Percentiles rank a stretch among this genome's conserved stretches.
These are phyloP conservation scores for Gavia stellata DNA, from an alignment of 2,113 vertebrate species.

Conservation along the genomic window DNA sequence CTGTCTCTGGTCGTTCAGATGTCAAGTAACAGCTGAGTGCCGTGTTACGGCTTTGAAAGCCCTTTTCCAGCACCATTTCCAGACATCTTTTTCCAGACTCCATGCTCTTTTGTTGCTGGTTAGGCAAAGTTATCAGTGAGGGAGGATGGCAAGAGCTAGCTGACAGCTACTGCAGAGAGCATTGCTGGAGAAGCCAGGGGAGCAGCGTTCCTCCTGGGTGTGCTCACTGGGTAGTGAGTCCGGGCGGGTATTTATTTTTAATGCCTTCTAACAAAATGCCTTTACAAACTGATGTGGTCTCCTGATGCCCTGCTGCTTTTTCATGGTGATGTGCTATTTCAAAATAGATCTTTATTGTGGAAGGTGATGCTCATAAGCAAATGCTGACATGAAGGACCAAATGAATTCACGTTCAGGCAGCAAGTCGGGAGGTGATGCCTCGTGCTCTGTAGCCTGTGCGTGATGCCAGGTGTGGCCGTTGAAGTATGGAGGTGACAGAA, in stretches of 20 bases:
- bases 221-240: background rate
- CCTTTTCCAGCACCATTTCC: background rate
- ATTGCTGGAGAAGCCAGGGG: background rate
- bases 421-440: background rate
- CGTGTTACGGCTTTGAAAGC: background rate
- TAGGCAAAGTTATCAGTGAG: background rate
- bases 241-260: background rate
- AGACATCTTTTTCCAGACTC: background rate
- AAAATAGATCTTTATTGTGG: background rate
- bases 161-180: background rate
- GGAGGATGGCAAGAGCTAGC: background rate
- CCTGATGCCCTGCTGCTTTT: background rate
- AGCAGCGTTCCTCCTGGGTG: background rate
- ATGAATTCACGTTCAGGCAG: background rate
- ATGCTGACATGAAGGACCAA: background rate
- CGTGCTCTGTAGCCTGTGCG: background rate
- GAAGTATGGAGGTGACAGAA: background rate
- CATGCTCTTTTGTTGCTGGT: background rate
- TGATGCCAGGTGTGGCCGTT: background rate
- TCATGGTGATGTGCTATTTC: fast-evolving
- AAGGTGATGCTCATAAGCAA: background rate
- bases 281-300: background rate
- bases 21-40: background rate
- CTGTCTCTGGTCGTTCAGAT: background rate
- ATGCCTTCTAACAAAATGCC: background rate